Evolutionary conservation across 2,797 vertebrate species (phyloP), one percentile per base, ranked within the genome.

Genomic region (Acipenser oxyrinchus): DNA sequence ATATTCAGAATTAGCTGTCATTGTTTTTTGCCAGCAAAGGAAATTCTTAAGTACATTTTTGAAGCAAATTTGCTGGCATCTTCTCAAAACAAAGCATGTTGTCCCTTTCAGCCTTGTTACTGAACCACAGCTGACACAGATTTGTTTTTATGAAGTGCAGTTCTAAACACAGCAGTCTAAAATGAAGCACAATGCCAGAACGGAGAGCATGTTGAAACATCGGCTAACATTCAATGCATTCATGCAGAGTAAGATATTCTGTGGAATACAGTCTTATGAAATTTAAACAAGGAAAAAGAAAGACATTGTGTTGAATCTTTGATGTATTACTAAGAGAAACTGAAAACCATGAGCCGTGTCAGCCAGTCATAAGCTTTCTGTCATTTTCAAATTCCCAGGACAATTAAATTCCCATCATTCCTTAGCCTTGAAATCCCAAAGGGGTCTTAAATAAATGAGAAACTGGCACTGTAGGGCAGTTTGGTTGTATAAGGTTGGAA

Each of bases 351-450:
- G 72, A 80, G 66, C 77, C 80, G 73, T 81, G 77, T 76, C 81
- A 77, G 76, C 71, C 79, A 76, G 77, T 86, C 84, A 79, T 81
- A 78, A 76, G 79, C 77, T 83, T 83, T 79, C 68, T 78, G 78
- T 79, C 84, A 83, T 86, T 86, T 85, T 74, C 82, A 81, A 82
- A 81, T 78, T 84, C 85, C 83, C 83, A 72, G 74, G 82, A 80
- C 74, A 15, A 79, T 83, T 77, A 18, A 72, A 74, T 87, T 86
- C 86, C 85, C 82, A 85, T 88, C 82, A 76, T 84, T 82, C 78
- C 62, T 84, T 52, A 76, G 77, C 79, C 77, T 79, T 82, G 79
- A 77, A 82, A 81, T 80, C 78, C 74, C 72, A 79, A 77, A 73
- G 69, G 70, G 75, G 6, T 11, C 76, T 82, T 66, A 63, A 69